Evolutionary conservation across 2,797 vertebrate species (phyloP).

Genomic region (Melanotaenia trifasciata): DNA sequence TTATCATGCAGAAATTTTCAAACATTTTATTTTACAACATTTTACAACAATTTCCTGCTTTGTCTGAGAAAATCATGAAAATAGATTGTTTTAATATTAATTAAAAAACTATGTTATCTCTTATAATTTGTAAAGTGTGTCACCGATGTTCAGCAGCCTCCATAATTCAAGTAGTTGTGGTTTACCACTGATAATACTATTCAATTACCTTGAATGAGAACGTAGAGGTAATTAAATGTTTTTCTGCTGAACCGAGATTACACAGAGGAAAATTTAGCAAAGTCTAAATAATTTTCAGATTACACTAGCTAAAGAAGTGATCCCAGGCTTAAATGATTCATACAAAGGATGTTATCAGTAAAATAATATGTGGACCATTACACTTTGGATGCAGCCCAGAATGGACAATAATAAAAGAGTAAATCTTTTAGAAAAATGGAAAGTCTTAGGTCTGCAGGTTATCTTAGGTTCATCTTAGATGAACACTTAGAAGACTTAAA

Average conservation of each 20-base stretch:
- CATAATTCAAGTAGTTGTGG: conserved; percentile 38
- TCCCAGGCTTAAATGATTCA: not conserved
- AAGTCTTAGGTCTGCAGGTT: not conserved
- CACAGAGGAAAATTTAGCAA: not conserved
- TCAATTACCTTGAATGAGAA: conserved; percentile 25
- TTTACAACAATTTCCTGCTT: not conserved
- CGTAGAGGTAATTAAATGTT: conserved; percentile 25
- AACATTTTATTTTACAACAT: not conserved
- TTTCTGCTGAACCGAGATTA: not conserved
- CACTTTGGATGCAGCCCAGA: not conserved
- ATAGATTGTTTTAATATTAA: conserved; percentile 15
- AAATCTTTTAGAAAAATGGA: not conserved
- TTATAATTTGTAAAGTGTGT: conserved; percentile 7
- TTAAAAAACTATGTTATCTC: conserved; percentile 1
- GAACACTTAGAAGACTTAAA: not conserved
- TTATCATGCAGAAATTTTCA: not conserved
- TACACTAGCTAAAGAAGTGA: not conserved
- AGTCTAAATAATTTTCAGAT: conserved; percentile 17
- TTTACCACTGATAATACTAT: conserved; percentile 27
- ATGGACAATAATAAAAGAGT: not conserved
- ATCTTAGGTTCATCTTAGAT: not conserved
- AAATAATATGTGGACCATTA: not conserved
- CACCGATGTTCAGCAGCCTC: conserved; percentile 16
- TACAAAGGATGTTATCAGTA: not conserved
- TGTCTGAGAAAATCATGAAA: conserved; percentile 8